Conservation (phyloP, 2,888 invertebrate genomes). For the Copidosoma aretas region DNA sequence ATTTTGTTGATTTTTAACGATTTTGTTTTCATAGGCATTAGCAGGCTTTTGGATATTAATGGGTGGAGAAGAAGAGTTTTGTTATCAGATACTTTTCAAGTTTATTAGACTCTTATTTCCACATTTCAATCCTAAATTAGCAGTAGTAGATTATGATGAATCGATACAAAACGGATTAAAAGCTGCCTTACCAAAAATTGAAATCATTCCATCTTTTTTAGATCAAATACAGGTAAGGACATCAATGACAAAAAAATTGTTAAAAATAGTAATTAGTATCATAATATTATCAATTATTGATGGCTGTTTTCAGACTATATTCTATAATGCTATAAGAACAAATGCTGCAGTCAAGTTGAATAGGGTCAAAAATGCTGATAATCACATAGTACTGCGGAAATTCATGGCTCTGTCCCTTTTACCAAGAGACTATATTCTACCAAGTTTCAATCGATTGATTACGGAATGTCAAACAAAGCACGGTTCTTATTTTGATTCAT, state of each 20-base stretch:
- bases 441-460: background rate
- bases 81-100: slow-evolving; percentile 5
- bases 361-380: slow-evolving; percentile 1
- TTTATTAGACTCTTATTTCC: slow-evolving; percentile 7
- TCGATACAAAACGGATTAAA: slow-evolving; percentile 8
- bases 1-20: background rate
- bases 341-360: background rate
- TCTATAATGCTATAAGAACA: slow-evolving; percentile 4
- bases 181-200: slow-evolving; percentile 2
- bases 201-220: slow-evolving; percentile 10
- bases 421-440: slow-evolving; percentile 1
- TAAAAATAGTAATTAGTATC: background rate
- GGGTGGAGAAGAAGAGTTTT: background rate
- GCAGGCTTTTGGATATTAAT: slow-evolving; percentile 8
- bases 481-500: slow-evolving; percentile 6
- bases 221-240: slow-evolving; percentile 4
- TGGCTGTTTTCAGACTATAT: background rate
- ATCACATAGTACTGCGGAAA: background rate
- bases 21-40: background rate
- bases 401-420: slow-evolving; percentile 13
- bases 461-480: slow-evolving; percentile 6
- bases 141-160: slow-evolving; percentile 13
- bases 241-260: background rate
- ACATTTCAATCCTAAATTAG: slow-evolving; percentile 9
- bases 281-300: background rate